Evolutionary conservation across 2,113 vertebrate genomes (phyloP).

Genomic region (Mesocricetus auratus): DNA sequence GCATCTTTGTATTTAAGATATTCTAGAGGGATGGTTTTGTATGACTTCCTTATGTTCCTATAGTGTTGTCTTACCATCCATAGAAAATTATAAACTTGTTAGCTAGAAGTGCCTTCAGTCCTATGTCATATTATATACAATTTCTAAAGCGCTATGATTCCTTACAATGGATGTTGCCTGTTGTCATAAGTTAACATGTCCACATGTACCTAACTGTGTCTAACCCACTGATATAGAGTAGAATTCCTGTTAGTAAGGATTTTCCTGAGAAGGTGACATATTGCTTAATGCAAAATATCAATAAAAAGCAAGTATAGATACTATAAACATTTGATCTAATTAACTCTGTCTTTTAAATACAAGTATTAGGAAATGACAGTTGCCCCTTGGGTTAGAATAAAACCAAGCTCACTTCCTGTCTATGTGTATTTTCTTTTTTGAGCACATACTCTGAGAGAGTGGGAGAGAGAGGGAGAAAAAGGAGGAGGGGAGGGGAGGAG

Average conservation of each 20-base stretch:
- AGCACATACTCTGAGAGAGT: too few relatives aligned
- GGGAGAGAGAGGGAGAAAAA: rapidly evolving
- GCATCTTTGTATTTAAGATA: neutral
- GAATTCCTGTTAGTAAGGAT: neutral
- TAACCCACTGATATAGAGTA: neutral
- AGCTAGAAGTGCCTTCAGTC: neutral
- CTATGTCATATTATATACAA: conserved; percentile 67
- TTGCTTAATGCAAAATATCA: neutral
- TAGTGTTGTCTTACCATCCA: neutral
- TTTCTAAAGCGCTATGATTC: conserved; percentile 71
- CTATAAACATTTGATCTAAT: neutral
- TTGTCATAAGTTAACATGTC: conserved; percentile 56
- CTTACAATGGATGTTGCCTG: conserved; percentile 77
- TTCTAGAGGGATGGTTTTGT: neutral
- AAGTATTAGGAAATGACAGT: neutral
- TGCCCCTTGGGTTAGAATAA: neutral
- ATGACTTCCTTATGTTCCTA: neutral
- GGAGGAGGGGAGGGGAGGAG: neutral
- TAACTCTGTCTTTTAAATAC: neutral
- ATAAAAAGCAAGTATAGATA: neutral
- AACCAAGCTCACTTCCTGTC: neutral
- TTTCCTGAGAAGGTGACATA: neutral
- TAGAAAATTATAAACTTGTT: neutral
- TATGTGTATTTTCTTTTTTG: neutral
- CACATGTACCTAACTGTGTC: conserved; percentile 26